Conservation (phyloP, 2,888 invertebrate species). For the Pachliopta kotzebuea region DNA sequence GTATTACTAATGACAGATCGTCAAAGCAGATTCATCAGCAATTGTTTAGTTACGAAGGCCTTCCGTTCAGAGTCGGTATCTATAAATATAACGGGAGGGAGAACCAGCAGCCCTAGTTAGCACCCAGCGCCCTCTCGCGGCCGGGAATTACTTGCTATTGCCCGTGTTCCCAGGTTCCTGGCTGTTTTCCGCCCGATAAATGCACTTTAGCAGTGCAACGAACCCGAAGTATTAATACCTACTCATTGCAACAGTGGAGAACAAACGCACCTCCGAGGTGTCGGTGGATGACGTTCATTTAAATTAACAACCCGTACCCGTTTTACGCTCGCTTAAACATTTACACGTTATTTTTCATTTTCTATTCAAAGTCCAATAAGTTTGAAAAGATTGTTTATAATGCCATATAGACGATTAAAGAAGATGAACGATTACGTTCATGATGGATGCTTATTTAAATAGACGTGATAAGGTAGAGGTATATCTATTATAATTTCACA, state of each 20-base stretch:
- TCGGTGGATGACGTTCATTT: slow-evolving; percentile 8
- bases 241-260: slow-evolving; percentile 23
- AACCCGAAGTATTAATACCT: slow-evolving; percentile 34
- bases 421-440: no score
- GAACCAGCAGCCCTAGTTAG: slow-evolving; percentile 35
- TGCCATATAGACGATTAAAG: no score
- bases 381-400: no score
- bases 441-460: no score
- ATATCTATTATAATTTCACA: no score
- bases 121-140: slow-evolving; percentile 35
- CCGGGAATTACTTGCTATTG: slow-evolving; percentile 44
- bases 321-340: neutral
- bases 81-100: neutral
- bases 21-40: neutral
- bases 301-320: slow-evolving; percentile 7
- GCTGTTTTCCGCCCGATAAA: slow-evolving; percentile 44
- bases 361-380: neutral
- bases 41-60: neutral
- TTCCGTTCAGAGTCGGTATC: neutral
- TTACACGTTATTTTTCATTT: neutral
- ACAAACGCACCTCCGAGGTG: slow-evolving; percentile 11
- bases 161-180: slow-evolving; percentile 38
- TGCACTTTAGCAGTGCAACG: slow-evolving; percentile 40
- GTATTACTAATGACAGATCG: no score
- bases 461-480: no score